Conservation (phyloP, 2,888 invertebrate species). For the Himalopsyche japonica region DNA sequence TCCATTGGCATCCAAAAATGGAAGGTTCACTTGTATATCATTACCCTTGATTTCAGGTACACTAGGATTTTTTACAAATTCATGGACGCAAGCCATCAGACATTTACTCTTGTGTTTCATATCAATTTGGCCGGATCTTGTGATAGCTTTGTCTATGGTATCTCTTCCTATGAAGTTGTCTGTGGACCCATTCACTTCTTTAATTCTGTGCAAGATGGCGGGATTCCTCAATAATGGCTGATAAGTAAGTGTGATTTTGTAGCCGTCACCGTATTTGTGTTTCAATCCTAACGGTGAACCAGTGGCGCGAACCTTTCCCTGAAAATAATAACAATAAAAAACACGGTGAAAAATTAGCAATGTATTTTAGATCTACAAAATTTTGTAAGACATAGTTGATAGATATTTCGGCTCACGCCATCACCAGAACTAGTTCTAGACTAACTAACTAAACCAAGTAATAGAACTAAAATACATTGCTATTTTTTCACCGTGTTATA, state of each 20-base stretch:
- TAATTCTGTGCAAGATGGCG: background rate
- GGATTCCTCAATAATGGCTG: background rate
- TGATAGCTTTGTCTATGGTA: constrained; percentile 4
- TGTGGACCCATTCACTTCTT: background rate
- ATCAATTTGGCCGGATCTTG: constrained; percentile 40
- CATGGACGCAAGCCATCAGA: constrained; percentile 51
- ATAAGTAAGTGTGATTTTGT: constrained; percentile 57
- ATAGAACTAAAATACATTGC: too few species aligned
- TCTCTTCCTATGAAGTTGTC: background rate
- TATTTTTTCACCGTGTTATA: too few species aligned
- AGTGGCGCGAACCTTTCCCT: constrained; percentile 62
- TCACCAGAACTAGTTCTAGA: too few species aligned
- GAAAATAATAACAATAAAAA: constrained; percentile 17
- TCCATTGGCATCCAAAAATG: constrained; percentile 58
- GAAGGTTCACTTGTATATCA: constrained; percentile 55
- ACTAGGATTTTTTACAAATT: constrained; percentile 54
- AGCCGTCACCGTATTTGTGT: constrained; percentile 60
- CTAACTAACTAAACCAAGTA: too few species aligned
- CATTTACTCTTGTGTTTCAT: constrained; percentile 50
- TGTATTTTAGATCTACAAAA: too few species aligned
- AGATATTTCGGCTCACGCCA: too few species aligned
- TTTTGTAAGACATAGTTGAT: too few species aligned
- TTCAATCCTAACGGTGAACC: constrained; percentile 63
- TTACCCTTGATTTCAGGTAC: constrained; percentile 49
- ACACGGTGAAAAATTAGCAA: too few species aligned